Evolutionary conservation across 2,888 invertebrate genomes (phyloP).

Genomic region (Leistus spinibarbis): DNA sequence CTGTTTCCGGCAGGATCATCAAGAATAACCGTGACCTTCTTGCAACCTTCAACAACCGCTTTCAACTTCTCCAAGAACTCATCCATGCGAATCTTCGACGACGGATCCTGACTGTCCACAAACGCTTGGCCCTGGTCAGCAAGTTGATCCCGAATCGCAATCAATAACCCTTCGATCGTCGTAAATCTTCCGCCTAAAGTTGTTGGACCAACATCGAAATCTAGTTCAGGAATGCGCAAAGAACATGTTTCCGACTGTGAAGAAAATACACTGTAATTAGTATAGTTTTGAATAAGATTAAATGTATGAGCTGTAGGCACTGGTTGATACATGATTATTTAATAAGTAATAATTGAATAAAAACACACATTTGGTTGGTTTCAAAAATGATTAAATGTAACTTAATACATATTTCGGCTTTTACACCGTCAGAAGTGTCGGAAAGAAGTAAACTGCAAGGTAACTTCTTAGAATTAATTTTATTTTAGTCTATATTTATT

Average conservation of each 20-base stretch:
- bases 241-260: constrained; percentile 79
- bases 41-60: constrained; percentile 67
- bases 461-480: too few species aligned
- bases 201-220: constrained; percentile 82
- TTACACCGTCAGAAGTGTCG: too few species aligned
- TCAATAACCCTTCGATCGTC: constrained; percentile 89
- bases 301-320: too few species aligned
- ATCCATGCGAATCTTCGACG: constrained; percentile 62
- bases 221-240: constrained; percentile 83
- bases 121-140: constrained; percentile 63
- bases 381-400: too few species aligned
- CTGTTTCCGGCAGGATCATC: constrained; percentile 99
- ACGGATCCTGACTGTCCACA: constrained; percentile 73
- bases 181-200: constrained; percentile 93
- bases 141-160: constrained; percentile 79
- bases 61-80: constrained; percentile 71
- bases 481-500: too few species aligned
- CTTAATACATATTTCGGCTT: too few species aligned
- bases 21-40: constrained; percentile 75
- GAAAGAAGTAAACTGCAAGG: too few species aligned
- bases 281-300: too few species aligned
- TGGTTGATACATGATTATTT: too few species aligned
- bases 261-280: constrained; percentile 35
- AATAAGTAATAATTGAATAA: too few species aligned
- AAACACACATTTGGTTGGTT: too few species aligned